Conservation (phyloP, 2,797 vertebrate species). For the Carapus acus region DNA sequence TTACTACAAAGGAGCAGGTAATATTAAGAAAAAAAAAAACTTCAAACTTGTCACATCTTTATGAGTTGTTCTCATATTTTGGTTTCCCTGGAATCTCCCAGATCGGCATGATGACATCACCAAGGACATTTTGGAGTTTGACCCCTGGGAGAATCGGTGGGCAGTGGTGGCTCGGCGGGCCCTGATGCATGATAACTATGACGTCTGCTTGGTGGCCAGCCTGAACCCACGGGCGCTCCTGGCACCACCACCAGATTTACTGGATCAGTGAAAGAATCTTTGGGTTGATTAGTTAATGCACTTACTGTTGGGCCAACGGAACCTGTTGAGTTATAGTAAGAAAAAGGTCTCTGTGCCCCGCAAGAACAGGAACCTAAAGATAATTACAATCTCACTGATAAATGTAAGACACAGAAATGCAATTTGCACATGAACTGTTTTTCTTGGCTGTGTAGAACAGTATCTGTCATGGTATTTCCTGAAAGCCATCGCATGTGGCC, state of each 20-base stretch:
- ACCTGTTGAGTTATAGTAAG: slow-evolving; percentile 24
- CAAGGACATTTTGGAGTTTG: slow-evolving; percentile 92
- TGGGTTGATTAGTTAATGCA: slow-evolving; percentile 40
- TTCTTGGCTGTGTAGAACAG: too few relatives aligned
- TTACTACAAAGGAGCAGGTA: slow-evolving; percentile 95
- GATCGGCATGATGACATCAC: slow-evolving; percentile 91
- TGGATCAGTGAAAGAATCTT: slow-evolving; percentile 62
- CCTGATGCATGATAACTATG: slow-evolving; percentile 96
- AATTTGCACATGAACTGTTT: slow-evolving; percentile 48
- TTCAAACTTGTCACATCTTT: background rate
- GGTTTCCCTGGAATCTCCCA: slow-evolving; percentile 51
- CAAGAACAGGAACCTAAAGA: slow-evolving; percentile 26
- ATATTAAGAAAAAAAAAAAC: background rate
- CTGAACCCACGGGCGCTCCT: slow-evolving; percentile 92
- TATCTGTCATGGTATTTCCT: too few relatives aligned
- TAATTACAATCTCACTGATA: slow-evolving; percentile 31
- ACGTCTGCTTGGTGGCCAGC: slow-evolving; percentile 91
- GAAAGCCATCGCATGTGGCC: too few relatives aligned
- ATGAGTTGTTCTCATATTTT: background rate
- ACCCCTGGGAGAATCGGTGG: slow-evolving; percentile 92
- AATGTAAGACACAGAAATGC: slow-evolving; percentile 10
- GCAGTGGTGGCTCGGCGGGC: slow-evolving; percentile 78
- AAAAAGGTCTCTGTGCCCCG: slow-evolving; percentile 27
- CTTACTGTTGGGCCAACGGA: slow-evolving; percentile 49
- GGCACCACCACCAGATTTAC: slow-evolving; percentile 83